These are phyloP conservation scores for Okamejei kenojei DNA, from an alignment of 2,797 vertebrate species.

Conservation along the genomic window DNA sequence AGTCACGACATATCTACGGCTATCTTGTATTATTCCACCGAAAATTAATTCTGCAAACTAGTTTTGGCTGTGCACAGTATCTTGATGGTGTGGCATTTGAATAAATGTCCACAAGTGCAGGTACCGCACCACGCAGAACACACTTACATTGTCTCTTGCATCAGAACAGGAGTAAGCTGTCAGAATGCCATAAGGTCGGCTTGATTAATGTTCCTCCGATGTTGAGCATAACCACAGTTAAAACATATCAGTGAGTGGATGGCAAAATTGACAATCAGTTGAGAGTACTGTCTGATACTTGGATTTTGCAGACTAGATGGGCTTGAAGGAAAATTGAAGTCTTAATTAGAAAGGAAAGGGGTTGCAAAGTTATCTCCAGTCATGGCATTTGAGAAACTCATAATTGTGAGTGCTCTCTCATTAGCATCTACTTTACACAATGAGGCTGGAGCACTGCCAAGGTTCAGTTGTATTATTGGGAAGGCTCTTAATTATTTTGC, in stretches of 20 bases:
- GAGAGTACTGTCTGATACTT: background rate
- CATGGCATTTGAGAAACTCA: too few relatives aligned
- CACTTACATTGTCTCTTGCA: background rate
- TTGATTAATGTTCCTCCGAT: background rate
- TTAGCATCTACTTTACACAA: too few relatives aligned
- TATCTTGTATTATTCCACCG: background rate
- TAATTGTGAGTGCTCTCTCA: too few relatives aligned
- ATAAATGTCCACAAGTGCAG: background rate
- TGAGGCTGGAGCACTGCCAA: too few relatives aligned
- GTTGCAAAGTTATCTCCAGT: too few relatives aligned
- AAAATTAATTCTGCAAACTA: background rate
- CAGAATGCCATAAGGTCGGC: background rate
- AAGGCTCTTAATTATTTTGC: too few relatives aligned
- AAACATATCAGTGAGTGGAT: background rate
- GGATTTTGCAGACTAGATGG: background rate
- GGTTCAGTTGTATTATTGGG: too few relatives aligned
- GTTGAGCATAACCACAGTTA: background rate
- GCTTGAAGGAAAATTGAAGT: too few relatives aligned
- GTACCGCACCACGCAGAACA: background rate
- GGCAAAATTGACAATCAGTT: background rate
- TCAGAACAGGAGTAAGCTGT: background rate
- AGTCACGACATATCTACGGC: background rate
- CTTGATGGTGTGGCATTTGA: background rate
- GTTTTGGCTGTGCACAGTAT: background rate
- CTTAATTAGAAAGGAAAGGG: too few relatives aligned